phyloP scores from a whole-genome alignment of 2,113 vertebrate species.

The Malurus melanocephalus region DNA sequence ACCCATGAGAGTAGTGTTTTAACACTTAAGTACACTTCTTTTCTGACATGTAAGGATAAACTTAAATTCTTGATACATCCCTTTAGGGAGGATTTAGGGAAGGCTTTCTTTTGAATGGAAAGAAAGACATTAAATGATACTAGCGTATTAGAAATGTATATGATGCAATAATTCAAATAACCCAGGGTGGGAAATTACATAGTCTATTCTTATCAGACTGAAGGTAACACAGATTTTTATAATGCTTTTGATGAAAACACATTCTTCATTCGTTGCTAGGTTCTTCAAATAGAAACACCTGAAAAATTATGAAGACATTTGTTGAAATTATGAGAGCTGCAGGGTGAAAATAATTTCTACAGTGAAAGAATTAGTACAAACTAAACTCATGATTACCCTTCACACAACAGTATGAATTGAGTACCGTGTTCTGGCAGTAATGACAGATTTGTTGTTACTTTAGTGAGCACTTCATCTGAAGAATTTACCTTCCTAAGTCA shows the following conservation, averaged over 20 bases:
- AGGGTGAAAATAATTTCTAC: not conserved
- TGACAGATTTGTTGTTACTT: not conserved
- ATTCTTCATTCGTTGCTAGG: not conserved
- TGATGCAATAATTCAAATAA: not conserved
- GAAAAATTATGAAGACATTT: not conserved
- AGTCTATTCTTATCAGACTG: not conserved
- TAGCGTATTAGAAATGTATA: not conserved
- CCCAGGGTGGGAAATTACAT: not conserved
- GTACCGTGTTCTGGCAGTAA: not conserved
- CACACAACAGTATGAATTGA: not conserved
- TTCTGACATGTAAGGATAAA: not conserved
- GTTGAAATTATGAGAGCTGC: not conserved
- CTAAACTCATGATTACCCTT: not conserved
- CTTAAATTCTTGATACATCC: not conserved
- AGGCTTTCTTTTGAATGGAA: not conserved
- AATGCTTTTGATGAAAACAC: not conserved
- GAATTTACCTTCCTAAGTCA: not conserved
- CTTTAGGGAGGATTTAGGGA: not conserved
- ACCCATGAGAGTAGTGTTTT: accelerated
- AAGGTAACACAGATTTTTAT: not conserved
- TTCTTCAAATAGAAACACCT: not conserved
- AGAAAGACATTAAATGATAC: not conserved
- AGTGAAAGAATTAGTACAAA: not conserved
- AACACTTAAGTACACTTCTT: not conserved
- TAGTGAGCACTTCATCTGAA: not conserved